Evolutionary conservation across 2,113 vertebrate genomes (phyloP).

Genomic region (Proteles cristata): DNA sequence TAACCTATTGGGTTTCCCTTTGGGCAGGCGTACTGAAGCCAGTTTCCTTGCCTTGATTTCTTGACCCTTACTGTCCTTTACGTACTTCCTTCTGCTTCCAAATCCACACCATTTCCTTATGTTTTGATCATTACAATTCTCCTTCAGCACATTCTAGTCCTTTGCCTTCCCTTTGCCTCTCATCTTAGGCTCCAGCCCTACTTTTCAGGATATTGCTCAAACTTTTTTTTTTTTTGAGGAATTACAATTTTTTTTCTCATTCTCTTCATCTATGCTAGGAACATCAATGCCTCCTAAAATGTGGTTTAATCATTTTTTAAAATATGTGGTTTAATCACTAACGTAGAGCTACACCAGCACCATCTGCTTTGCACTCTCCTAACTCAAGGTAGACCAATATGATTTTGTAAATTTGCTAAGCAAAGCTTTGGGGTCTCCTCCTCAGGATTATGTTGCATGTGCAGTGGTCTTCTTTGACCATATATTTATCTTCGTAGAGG

Average conservation of each 20-base stretch:
- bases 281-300: background rate
- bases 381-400: background rate
- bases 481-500: background rate
- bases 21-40: background rate
- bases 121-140: background rate
- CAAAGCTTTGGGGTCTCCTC: background rate
- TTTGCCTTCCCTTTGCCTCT: background rate
- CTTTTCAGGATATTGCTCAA: background rate
- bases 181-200: background rate
- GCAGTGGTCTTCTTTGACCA: background rate
- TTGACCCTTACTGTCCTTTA: background rate
- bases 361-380: no score
- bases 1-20: background rate
- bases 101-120: no score
- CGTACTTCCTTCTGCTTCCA: background rate
- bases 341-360: rapidly evolving
- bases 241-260: background rate
- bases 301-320: background rate
- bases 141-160: background rate
- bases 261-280: background rate
- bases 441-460: no score
- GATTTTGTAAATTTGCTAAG: background rate
- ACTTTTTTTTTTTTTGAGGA: background rate
- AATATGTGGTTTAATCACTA: background rate
- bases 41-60: background rate